Evolutionary conservation across 2,888 invertebrate genomes (phyloP).

Genomic region (Aspidapion aeneum): DNA sequence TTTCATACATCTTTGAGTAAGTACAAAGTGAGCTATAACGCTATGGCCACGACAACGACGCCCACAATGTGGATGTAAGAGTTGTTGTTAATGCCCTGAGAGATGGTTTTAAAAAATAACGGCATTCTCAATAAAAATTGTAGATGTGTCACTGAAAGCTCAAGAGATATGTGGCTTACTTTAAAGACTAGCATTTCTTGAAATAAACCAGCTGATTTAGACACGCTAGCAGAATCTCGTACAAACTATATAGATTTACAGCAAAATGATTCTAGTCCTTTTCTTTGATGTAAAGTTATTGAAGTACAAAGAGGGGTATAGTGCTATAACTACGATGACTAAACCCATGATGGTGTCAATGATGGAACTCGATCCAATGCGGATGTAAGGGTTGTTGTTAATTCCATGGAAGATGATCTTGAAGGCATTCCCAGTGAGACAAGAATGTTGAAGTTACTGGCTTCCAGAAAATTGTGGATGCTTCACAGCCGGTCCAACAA

Average conservation of each 20-base stretch:
- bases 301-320: slow-evolving; percentile 65
- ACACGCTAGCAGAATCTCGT: slow-evolving; percentile 73
- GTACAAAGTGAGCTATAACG: slow-evolving; percentile 65
- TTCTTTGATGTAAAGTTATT: slow-evolving; percentile 69
- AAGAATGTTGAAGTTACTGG: slow-evolving; percentile 80
- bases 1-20: too few relatives aligned
- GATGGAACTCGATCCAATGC: slow-evolving; percentile 74
- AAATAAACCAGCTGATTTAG: slow-evolving; percentile 64
- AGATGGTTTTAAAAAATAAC: slow-evolving; percentile 75
- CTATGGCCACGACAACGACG: slow-evolving; percentile 67
- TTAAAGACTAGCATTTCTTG: neutral
- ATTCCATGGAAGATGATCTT: slow-evolving; percentile 58
- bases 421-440: slow-evolving; percentile 80
- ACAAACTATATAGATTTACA: slow-evolving; percentile 65
- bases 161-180: too few relatives aligned
- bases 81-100: slow-evolving; percentile 46
- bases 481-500: too few relatives aligned
- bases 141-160: too few relatives aligned
- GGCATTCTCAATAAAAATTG: slow-evolving; percentile 82
- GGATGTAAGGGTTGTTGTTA: slow-evolving; percentile 50
- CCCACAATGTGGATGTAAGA: slow-evolving; percentile 66
- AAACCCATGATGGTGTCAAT: slow-evolving; percentile 79
- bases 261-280: slow-evolving; percentile 67
- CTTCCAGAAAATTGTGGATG: slow-evolving; percentile 84
- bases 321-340: slow-evolving; percentile 65